Evolutionary conservation across 2,113 vertebrate species (phyloP).

Genomic region (Gadus chalcogrammus): DNA sequence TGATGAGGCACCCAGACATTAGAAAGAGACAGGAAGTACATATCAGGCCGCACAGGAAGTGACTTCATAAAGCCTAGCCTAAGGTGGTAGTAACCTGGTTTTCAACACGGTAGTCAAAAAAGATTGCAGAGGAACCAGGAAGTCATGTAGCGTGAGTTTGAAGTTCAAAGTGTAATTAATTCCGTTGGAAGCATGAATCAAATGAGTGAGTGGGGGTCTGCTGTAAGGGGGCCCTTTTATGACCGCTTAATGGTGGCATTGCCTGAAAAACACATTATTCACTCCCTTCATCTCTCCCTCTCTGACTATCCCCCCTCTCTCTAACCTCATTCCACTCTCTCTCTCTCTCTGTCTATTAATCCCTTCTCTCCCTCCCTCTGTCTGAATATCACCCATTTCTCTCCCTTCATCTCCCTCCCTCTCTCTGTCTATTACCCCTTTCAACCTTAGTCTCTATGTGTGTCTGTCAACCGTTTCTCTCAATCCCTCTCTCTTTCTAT

Average conservation of each 20-base stretch:
- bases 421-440: too few relatives aligned
- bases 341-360: neutral
- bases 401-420: too few relatives aligned
- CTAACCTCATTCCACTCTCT: neutral
- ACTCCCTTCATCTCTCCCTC: neutral
- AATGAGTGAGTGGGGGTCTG: conserved; percentile 34
- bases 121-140: conserved; percentile 68
- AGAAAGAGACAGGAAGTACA: conserved; percentile 55
- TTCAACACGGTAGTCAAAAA: conserved; percentile 58
- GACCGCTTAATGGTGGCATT: conserved; percentile 27
- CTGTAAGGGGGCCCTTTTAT: conserved; percentile 30
- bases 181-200: conserved; percentile 43
- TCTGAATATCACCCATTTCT: neutral
- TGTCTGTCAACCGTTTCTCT: too few relatives aligned
- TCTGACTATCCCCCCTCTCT: neutral
- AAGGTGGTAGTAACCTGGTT: conserved; percentile 68
- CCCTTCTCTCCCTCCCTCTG: neutral
- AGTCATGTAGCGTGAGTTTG: conserved; percentile 62
- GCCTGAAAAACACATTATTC: conserved; percentile 20
- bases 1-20: conserved; percentile 65
- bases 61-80: conserved; percentile 61
- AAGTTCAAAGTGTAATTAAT: conserved; percentile 53
- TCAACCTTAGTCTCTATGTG: too few relatives aligned
- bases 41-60: conserved; percentile 58
- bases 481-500: too few relatives aligned